Conservation (phyloP, 2,113 vertebrate genomes). For the Zosterops pallidus region DNA sequence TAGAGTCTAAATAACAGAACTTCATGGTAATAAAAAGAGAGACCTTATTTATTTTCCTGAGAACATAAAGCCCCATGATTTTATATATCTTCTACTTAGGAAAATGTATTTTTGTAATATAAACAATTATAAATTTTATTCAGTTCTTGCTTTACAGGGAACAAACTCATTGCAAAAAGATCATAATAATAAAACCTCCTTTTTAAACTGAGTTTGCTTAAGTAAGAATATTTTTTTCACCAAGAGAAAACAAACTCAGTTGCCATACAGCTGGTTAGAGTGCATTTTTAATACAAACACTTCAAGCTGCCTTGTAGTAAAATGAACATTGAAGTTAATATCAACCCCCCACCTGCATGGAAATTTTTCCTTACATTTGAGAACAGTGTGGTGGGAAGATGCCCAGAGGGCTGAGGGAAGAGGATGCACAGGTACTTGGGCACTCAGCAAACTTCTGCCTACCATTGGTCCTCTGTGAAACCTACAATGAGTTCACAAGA, state of each 20-base stretch:
- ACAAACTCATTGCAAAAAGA: background rate
- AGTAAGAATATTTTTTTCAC: background rate
- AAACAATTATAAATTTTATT: background rate
- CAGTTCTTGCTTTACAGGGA: background rate
- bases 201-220: background rate
- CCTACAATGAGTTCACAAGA: background rate
- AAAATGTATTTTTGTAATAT: background rate
- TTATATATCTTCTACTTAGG: background rate
- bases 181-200: background rate
- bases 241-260: background rate
- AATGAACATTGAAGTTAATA: background rate
- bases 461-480: background rate
- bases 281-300: background rate
- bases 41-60: background rate
- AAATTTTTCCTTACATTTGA: background rate
- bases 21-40: background rate
- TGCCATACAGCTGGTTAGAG: background rate
- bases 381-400: background rate
- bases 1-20: background rate
- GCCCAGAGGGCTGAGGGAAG: background rate
- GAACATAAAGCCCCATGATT: background rate
- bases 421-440: background rate
- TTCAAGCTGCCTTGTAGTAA: background rate
- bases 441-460: accelerated
- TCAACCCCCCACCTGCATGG: background rate